Evolutionary conservation across 1,140 invertebrate species (phyloP).

Genomic region (Drosophila nannoptera): DNA sequence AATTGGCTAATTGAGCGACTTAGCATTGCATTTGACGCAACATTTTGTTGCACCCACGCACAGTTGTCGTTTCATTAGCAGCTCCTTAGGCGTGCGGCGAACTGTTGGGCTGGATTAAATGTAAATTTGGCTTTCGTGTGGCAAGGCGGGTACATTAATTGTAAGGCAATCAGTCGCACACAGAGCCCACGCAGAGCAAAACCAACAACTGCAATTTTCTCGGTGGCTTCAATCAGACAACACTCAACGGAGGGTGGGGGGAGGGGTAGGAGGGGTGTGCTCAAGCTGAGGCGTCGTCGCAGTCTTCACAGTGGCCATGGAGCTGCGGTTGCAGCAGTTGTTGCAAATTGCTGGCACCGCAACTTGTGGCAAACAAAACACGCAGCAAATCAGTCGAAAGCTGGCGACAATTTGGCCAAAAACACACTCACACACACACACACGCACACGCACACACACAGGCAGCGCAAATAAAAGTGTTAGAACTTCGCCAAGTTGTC

Average conservation of each 20-base stretch:
- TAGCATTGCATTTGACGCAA: conserved; percentile 3
- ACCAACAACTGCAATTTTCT: conserved; percentile 28
- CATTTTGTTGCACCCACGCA: conserved; percentile 10
- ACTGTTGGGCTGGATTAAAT: conserved; percentile 60
- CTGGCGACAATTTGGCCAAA: conserved; percentile 17
- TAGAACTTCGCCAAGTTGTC: conserved; percentile 1
- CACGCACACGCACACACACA: conserved; percentile 21
- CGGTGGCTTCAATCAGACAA: conserved; percentile 54
- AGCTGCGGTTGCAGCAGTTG: conserved; percentile 20
- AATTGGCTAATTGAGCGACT: conserved; percentile 4
- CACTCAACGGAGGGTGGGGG: conserved; percentile 28
- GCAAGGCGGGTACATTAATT: conserved; percentile 43
- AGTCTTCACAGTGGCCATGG: no score
- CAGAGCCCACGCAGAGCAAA: conserved; percentile 46
- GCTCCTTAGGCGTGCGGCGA: conserved; percentile 38
- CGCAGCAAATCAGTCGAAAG: conserved; percentile 14
- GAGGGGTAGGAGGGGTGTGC: not conserved
- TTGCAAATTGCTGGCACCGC: conserved; percentile 44
- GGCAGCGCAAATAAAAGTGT: conserved; percentile 47
- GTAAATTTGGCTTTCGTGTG: conserved; percentile 40
- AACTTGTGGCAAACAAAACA: conserved; percentile 45
- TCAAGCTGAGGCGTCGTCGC: no score
- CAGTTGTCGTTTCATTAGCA: conserved; percentile 56
- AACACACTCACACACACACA: conserved; percentile 15
- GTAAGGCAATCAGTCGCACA: conserved; percentile 51